Conservation (phyloP, 2,113 vertebrate genomes). For the Leptosomus discolor region DNA sequence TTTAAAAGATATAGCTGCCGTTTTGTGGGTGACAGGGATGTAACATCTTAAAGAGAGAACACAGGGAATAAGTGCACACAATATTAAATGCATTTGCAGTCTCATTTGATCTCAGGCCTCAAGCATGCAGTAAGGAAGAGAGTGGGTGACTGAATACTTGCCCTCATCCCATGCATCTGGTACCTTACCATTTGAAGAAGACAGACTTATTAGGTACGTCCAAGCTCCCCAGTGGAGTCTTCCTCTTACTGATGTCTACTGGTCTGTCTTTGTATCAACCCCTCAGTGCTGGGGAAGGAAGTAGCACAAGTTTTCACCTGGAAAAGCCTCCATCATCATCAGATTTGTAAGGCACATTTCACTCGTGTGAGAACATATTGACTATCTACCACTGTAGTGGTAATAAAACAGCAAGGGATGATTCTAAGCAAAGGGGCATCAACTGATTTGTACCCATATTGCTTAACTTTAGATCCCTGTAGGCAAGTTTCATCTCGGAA, state of each 20-base stretch:
- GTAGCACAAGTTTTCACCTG: not conserved
- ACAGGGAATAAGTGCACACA: not conserved
- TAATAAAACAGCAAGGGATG: not conserved
- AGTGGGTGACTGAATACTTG: not conserved
- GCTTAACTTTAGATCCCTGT: not conserved
- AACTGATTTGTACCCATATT: not conserved
- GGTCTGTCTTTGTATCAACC: not conserved
- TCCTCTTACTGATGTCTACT: not conserved
- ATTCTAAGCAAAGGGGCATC: not conserved
- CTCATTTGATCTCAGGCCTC: not conserved
- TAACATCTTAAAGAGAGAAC: not conserved
- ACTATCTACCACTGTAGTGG: not conserved
- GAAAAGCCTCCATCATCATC: not conserved
- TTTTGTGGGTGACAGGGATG: not conserved
- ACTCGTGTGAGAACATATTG: not conserved
- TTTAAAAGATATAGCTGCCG: not conserved
- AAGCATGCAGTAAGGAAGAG: not conserved
- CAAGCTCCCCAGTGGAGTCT: not conserved
- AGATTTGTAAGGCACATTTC: not conserved
- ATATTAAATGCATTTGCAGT: not conserved
- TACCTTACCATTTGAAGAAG: not conserved
- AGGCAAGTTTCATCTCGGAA: not conserved
- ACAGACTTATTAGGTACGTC: not conserved
- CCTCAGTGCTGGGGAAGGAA: not conserved
- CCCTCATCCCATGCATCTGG: accelerated